Evolutionary conservation across 2,797 vertebrate genomes (phyloP), one percentile per base, ranked within the genome.

Genomic region (Aldrovandia affinis): DNA sequence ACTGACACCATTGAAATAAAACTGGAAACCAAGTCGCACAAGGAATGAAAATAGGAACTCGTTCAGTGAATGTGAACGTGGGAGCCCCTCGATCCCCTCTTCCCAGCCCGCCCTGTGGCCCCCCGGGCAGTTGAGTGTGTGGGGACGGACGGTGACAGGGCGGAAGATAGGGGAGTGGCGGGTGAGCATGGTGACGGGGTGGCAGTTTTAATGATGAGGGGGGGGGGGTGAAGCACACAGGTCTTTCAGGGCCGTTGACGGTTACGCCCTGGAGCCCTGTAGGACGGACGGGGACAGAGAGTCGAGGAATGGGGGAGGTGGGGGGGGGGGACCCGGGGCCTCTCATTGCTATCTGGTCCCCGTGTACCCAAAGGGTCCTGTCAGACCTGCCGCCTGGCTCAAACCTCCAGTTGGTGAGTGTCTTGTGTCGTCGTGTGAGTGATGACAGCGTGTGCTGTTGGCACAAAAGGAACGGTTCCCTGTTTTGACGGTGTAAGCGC

Each of bases 91-190:
- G 63, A 86, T 77, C 87, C 65, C 36, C 80, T 6, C 79, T 82
- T 85, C 83, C 63, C 80, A 81, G 73, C 44, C 85, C 73, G 9
- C 86, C 89, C 85, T 83, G 82, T 85, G 79, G 39, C 92, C 88
- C 81, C 80, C 78, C 55, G 54, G 83, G 55, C 82, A 83, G 86
- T 75, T 89, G 89, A 92, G 93, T 93, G 94, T 52, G 61, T 57
- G 80, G 47, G 84, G 90, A 92, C n/a, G 54, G 81, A 88, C 52
- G 87, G 88, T 86, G 91, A 94, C 92, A 92, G 89, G 85, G 86
- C 79, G 85, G 78, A 89, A 92, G 94, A 94, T 95, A 92, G 75
- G 8, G 39, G n/a, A 47, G 86, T 83, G 82, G 88, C 84, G 70
- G 86, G 83, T n/a, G 68, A 81, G 83, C 86, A 77, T 61, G 78